Base-by-base conservation (phyloP, 2,113 vertebrate genomes). In the Numenius arquata region DNA sequence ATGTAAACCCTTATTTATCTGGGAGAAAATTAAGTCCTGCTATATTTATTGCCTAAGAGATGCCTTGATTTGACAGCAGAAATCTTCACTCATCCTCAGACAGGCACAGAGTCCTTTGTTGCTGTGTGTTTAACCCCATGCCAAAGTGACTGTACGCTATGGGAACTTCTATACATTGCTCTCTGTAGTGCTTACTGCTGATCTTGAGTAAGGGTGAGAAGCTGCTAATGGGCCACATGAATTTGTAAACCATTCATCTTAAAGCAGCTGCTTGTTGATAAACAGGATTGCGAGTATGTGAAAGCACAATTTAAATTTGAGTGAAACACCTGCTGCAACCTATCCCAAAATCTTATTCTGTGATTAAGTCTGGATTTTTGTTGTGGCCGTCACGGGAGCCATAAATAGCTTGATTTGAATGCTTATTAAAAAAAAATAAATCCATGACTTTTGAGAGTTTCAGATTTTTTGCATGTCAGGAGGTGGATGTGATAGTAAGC, bases 371-470 rank as follows among this genome's bases (percentile, higher is more conserved):
- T 93, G 63, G 55, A 30, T 59, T 96, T 88, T 90, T 90, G 30
- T 93, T 56, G 27, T 80, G 38, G 22, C 63, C 90, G 38, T 85
- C 71, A 26, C 45, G 50, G 62, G 71, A 88, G 27, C 40, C 41
- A 62, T 73, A 66, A 91, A 94, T 82, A 82, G 32, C 50, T 91
- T 85, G 36, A 67, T 91, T 89, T 83, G 41, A 62, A 90, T 93
- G 30, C 75, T 89, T 79, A 48, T 71, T 62, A 5, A 15, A 53
- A 84, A 43, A 74, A 61, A 73, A 71, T 5, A 10, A 66, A 76
- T 82, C 27, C 14, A 9, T 70, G 25, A 53, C 50, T 85, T 78
- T 14, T 70, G 71, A 91, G 93, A 88, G 27, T 73, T 82, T 91
- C 22, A 58, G 47, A 50, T 68, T 88, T 47, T 91, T 91, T 91